Percentiles rank a stretch among this genome's conserved stretches.
phyloP scores from a whole-genome alignment of 2,113 vertebrate species.

The Aspidoscelis tigris region DNA sequence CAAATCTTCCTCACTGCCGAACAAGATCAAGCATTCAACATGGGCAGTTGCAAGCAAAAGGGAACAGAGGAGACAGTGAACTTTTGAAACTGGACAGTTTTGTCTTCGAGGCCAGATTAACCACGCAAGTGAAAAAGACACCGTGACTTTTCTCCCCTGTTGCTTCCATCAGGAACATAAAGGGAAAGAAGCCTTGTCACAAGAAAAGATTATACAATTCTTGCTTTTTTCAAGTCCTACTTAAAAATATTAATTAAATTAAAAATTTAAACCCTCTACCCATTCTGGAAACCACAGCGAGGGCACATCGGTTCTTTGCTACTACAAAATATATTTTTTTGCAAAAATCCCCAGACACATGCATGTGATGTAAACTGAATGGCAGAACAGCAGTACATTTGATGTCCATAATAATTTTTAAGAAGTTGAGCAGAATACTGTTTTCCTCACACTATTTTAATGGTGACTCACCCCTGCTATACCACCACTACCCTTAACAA shows the following conservation, averaged over 20 bases:
- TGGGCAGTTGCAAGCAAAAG: neutral
- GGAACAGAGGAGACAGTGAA: neutral
- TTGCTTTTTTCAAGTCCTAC: neutral
- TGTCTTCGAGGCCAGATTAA: neutral
- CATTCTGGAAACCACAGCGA: too few relatives aligned
- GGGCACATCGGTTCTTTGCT: too few relatives aligned
- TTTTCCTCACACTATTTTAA: neutral
- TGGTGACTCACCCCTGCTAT: neutral
- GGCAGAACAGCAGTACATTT: neutral
- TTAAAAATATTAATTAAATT: too few relatives aligned
- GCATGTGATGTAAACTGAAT: neutral
- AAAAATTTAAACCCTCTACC: neutral
- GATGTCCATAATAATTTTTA: neutral
- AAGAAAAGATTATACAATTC: neutral
- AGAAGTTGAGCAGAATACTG: neutral
- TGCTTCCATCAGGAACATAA: neutral
- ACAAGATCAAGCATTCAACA: neutral
- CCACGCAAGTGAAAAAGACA: neutral
- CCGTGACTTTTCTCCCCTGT: neutral
- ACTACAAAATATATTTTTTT: too few relatives aligned
- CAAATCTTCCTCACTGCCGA: neutral
- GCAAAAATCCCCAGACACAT: neutral
- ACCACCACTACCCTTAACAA: neutral
- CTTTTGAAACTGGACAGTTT: constrained; percentile 25
- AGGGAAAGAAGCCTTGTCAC: constrained; percentile 18